Evolutionary conservation across 2,797 vertebrate species (phyloP), one percentile per base, ranked within the genome.

Genomic region (Gallinago stenura): DNA sequence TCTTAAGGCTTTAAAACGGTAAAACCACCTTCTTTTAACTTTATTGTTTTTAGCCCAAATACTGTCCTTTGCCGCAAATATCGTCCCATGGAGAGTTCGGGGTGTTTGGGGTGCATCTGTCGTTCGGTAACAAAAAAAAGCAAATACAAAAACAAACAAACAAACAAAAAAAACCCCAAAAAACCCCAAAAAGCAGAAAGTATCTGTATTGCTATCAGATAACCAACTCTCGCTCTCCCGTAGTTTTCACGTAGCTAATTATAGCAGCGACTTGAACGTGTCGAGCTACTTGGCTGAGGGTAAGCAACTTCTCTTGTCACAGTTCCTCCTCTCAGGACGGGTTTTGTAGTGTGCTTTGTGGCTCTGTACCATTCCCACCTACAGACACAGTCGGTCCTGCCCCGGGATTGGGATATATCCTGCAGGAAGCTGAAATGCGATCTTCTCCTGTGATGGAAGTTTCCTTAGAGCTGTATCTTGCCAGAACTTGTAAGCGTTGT

Each of bases 341-440:
- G 77, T 92, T 83, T 53, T 75, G 43, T 87, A 68, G 61, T 77
- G 81, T 76, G 8, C 91, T 89, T 93, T 84, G 89, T 95, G 91
- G 85, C 85, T 94, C 69, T 57, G 10, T 77, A 45, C 65, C 14
- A 0, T 91, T 96, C 89, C 61, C 79, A 57, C 68, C 37, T 68
- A 33, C 39, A 77, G 48, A 84, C 72, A 60, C 58, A 39, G 46
- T 90, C 66, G 76, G 31, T 65, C 71, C 48, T 92, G 91, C 16
- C 3, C 50, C 83, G 71, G 73, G 87, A 81, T 77, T 85, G 83
- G 76, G 87, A 85, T 92, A 50, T 78, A 83, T 95, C 86, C 87
- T 96, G 75, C 79, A 93, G 96, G 87, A 97, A 96, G 71, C 46
- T 68, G 87, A 95, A 93, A 96, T 61, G 12, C 11, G 76, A 88